Percentiles rank a stretch among this genome's conserved stretches.
Evolutionary conservation across 2,113 vertebrate genomes (phyloP).

Genomic region (Rhabdornis inornatus): DNA sequence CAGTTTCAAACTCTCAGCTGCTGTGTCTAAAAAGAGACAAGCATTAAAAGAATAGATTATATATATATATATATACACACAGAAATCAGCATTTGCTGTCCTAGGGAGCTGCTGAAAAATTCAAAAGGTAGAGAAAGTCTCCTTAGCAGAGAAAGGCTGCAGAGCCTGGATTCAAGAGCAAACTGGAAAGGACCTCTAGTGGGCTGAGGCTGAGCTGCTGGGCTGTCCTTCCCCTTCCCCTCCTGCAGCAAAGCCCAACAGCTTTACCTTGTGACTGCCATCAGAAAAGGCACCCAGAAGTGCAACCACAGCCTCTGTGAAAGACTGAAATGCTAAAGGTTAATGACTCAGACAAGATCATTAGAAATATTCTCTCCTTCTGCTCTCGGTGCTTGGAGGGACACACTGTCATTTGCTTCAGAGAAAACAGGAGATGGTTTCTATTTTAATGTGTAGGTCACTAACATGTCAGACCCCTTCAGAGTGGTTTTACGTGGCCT

Average conservation of each 20-base stretch:
- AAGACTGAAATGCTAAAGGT: background rate
- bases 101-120: background rate
- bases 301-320: background rate
- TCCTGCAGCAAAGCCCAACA: background rate
- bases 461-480: background rate
- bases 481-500: background rate
- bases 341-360: background rate
- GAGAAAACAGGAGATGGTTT: background rate
- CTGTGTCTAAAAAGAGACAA: background rate
- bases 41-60: background rate
- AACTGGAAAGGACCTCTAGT: constrained; percentile 41
- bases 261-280: background rate
- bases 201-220: background rate
- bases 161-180: background rate
- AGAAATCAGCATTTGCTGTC: background rate
- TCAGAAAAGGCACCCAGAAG: background rate
- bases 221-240: background rate
- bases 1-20: background rate
- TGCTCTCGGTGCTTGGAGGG: background rate
- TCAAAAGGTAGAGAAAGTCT: background rate
- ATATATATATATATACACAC: background rate
- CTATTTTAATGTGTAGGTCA: background rate
- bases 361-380: background rate
- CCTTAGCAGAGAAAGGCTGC: background rate
- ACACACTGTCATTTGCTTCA: background rate